These are phyloP conservation scores for Calliphora vicina DNA, from an alignment of 1,140 invertebrate genomes.

Conservation along the genomic window DNA sequence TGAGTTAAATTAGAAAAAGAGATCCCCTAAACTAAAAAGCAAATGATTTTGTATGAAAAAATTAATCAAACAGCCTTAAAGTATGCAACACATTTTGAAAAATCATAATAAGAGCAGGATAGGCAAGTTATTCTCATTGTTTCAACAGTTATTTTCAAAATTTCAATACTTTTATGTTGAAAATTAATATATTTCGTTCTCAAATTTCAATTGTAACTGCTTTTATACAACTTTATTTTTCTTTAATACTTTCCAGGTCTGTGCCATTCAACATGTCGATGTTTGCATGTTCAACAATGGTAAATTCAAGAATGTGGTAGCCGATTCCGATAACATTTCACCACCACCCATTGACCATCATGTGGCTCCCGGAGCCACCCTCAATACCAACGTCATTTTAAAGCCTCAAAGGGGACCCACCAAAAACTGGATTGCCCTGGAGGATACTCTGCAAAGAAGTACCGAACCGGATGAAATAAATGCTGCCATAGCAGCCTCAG, in stretches of 20 bases:
- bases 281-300: slow-evolving; percentile 99
- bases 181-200: too few relatives aligned
- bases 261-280: slow-evolving; percentile 95
- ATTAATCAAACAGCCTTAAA: too few relatives aligned
- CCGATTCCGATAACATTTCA: slow-evolving; percentile 76
- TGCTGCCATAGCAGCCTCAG: slow-evolving; percentile 57
- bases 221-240: too few relatives aligned
- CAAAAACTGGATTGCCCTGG: slow-evolving; percentile 61
- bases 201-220: too few relatives aligned
- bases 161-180: too few relatives aligned
- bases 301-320: slow-evolving; percentile 98
- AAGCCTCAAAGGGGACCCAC: slow-evolving; percentile 72
- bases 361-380: slow-evolving; percentile 69
- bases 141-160: too few relatives aligned
- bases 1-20: too few relatives aligned
- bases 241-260: slow-evolving; percentile 67
- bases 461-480: slow-evolving; percentile 61
- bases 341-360: slow-evolving; percentile 51
- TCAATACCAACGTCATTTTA: slow-evolving; percentile 72
- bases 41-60: too few relatives aligned
- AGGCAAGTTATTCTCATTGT: too few relatives aligned
- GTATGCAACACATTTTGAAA: too few relatives aligned
- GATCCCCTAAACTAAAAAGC: too few relatives aligned
- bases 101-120: too few relatives aligned
- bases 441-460: slow-evolving; percentile 58